Conservation (phyloP, 2,888 invertebrate genomes). For the Hirtodrosophila cameraria region DNA sequence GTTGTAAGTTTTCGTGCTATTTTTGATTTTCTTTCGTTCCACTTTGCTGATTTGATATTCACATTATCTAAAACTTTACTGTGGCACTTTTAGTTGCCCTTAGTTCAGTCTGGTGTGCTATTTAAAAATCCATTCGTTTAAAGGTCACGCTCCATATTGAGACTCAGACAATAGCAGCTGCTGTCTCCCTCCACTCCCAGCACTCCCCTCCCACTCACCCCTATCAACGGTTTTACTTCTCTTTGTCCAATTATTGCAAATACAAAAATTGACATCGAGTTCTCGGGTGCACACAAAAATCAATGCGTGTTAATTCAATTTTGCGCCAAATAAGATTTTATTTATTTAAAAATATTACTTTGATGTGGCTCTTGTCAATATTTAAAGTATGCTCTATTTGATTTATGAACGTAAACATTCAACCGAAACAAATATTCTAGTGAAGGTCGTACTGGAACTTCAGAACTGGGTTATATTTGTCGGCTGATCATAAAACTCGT, state of each 20-base stretch:
- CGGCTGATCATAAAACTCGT: constrained; percentile 8
- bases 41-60: constrained; percentile 2
- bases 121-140: constrained; percentile 26
- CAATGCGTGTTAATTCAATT: constrained; percentile 69
- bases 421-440: not conserved
- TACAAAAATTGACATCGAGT: constrained; percentile 41
- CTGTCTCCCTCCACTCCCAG: no score
- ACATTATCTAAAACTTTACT: not conserved
- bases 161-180: not conserved
- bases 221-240: not conserved
- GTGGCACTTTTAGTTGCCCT: constrained; percentile 16
- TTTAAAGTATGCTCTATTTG: constrained; percentile 22
- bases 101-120: constrained; percentile 15
- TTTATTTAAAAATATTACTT: constrained; percentile 24
- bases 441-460: constrained; percentile 4
- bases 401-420: constrained; percentile 4
- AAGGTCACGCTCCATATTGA: constrained; percentile 39
- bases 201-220: no score
- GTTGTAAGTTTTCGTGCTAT: not conserved
- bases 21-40: not conserved
- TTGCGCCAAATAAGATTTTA: constrained; percentile 46
- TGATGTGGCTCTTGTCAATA: constrained; percentile 15
- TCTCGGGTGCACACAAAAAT: constrained; percentile 66
- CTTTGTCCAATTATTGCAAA: constrained; percentile 44
- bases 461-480: constrained; percentile 52